phyloP scores from a whole-genome alignment of 2,888 invertebrate species.

The Tricholauxania praeusta region DNA sequence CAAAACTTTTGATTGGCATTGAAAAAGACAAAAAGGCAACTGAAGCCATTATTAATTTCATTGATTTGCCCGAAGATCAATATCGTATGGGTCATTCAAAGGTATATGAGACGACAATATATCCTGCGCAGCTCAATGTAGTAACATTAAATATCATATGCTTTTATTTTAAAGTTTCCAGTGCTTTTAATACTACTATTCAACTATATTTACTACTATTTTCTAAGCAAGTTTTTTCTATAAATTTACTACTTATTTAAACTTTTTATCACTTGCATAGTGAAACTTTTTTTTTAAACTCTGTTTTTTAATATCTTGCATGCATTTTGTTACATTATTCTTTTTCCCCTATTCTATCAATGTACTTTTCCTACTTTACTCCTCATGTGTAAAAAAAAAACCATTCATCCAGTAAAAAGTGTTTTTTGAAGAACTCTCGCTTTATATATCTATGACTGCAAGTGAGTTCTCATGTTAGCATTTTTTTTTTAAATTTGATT shows the following conservation, averaged over 20 bases:
- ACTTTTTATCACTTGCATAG: background rate
- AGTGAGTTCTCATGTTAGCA: constrained; percentile 2
- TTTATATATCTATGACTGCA: background rate
- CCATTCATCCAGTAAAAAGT: constrained; percentile 13
- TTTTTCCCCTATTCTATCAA: background rate
- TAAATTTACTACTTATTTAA: background rate
- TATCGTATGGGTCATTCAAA: constrained; percentile 96
- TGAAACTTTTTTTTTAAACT: background rate
- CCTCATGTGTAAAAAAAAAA: constrained; percentile 27
- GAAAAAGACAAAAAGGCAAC: constrained; percentile 77
- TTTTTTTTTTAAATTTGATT: constrained; percentile 61
- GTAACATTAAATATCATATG: no score
- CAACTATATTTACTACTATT: background rate
- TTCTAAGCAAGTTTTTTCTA: background rate
- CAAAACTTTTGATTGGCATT: constrained; percentile 76
- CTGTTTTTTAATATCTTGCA: background rate
- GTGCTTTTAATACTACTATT: background rate
- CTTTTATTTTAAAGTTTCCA: background rate
- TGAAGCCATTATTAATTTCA: constrained; percentile 83
- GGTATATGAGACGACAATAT: constrained; percentile 73
- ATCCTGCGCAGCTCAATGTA: no score
- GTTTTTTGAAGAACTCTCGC: constrained; percentile 33
- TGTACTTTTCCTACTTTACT: background rate
- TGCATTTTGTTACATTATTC: background rate
- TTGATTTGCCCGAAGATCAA: constrained; percentile 91